phyloP scores from a whole-genome alignment of 1,140 invertebrate species.

The Dendroctonus ponderosae region DNA sequence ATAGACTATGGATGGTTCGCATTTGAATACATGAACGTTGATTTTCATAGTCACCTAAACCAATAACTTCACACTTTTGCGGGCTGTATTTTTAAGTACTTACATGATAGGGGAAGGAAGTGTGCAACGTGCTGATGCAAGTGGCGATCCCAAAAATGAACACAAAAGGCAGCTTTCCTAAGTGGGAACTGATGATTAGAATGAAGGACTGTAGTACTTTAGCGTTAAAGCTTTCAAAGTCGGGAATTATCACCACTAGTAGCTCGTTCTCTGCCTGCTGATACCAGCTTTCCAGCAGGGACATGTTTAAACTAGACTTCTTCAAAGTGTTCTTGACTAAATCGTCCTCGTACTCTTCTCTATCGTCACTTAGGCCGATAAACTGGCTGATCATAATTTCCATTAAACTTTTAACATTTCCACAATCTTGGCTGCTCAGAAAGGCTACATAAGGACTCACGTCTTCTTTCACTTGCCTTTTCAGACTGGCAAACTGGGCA shows the following conservation, averaged over 20 bases:
- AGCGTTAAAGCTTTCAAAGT: conserved; percentile 77
- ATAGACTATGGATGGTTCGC: conserved; percentile 61
- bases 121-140: conserved; percentile 73
- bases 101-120: conserved; percentile 69
- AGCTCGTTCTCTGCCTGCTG: conserved; percentile 49
- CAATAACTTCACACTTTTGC: not conserved
- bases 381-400: conserved; percentile 67
- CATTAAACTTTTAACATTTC: too few species aligned
- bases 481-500: conserved; percentile 63
- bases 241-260: conserved; percentile 75
- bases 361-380: conserved; percentile 53
- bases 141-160: conserved; percentile 86
- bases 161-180: conserved; percentile 68
- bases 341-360: conserved; percentile 42
- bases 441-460: conserved; percentile 67
- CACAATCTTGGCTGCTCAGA: conserved; percentile 67
- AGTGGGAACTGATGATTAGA: conserved; percentile 68
- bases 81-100: conserved; percentile 1
- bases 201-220: conserved; percentile 79
- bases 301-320: conserved; percentile 58
- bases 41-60: conserved; percentile 71
- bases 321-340: conserved; percentile 38
- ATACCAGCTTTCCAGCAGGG: conserved; percentile 66
- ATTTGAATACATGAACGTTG: conserved; percentile 71
- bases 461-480: conserved; percentile 55